A percentile compares a stretch with the other conserved stretches of the same genome.
phyloP scores from a whole-genome alignment of 2,888 invertebrate species.

The Ditula angustiorana region DNA sequence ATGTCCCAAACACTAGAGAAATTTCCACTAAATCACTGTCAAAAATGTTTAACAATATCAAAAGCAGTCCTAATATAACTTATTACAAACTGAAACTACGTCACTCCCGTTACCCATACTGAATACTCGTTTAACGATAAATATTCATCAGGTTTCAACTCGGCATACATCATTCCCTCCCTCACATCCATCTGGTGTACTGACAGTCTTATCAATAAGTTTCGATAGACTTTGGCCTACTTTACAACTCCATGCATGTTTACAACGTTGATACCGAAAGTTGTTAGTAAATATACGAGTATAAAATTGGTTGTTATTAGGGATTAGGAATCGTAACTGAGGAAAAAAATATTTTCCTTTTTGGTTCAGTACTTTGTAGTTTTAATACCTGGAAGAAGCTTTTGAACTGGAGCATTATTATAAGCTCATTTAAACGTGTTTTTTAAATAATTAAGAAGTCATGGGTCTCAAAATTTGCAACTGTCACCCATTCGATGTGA shows the following conservation, averaged over 20 bases:
- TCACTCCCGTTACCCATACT: neutral
- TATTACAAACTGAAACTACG: neutral
- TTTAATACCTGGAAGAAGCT: no score
- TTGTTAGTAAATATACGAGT: neutral
- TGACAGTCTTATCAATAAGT: constrained; percentile 13
- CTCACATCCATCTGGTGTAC: constrained; percentile 1
- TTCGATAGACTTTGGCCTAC: constrained; percentile 4
- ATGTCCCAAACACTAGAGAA: no score
- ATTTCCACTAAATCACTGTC: neutral
- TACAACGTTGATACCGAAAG: neutral
- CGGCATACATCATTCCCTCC: neutral
- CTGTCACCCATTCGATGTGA: no score
- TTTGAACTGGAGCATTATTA: no score
- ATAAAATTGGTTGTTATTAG: neutral
- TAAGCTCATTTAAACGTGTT: no score
- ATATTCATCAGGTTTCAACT: neutral
- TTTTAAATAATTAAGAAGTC: no score
- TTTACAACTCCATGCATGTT: constrained; percentile 1
- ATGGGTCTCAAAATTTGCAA: no score
- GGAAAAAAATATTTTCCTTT: no score
- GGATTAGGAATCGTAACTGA: no score
- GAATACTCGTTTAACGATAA: neutral
- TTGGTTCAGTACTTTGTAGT: no score
- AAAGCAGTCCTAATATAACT: no score
- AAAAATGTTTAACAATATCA: no score